Evolutionary conservation across 2,888 invertebrate species (phyloP).

Genomic region (Polymixis flavicincta): DNA sequence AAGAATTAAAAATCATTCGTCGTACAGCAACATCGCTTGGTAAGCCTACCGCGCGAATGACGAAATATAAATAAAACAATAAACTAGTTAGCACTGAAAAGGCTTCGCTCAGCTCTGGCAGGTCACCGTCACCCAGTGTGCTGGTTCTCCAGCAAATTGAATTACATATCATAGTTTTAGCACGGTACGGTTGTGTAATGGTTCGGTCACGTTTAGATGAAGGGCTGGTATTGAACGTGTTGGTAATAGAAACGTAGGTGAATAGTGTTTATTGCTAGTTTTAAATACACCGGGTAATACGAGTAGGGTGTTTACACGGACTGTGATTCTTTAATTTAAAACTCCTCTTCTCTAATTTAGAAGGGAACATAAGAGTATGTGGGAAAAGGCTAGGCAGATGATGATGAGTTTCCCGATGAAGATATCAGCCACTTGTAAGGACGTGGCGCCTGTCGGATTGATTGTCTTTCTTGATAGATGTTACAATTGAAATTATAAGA

Average conservation of each 20-base stretch:
- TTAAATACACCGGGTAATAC: too few species aligned
- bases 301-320: background rate
- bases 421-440: background rate
- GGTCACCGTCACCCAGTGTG: constrained; percentile 4
- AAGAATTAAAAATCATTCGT: background rate
- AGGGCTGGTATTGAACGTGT: constrained; percentile 5
- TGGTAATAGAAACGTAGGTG: background rate
- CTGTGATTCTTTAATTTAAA: background rate
- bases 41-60: background rate
- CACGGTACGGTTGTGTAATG: background rate
- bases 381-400: background rate
- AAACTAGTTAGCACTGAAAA: constrained; percentile 19
- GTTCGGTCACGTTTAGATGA: background rate
- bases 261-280: background rate
- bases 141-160: constrained; percentile 27
- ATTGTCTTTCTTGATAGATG: background rate
- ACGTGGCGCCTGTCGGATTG: background rate
- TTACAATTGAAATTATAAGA: background rate
- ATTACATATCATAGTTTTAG: constrained; percentile 25
- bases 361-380: background rate
- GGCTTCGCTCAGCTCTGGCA: constrained; percentile 28
- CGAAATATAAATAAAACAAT: constrained; percentile 10
- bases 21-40: background rate
- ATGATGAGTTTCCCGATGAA: background rate
- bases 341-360: background rate